Evolutionary conservation across 2,888 invertebrate genomes (phyloP), one percentile per base, ranked within the genome.

Genomic region (Agrotis ipsilon): DNA sequence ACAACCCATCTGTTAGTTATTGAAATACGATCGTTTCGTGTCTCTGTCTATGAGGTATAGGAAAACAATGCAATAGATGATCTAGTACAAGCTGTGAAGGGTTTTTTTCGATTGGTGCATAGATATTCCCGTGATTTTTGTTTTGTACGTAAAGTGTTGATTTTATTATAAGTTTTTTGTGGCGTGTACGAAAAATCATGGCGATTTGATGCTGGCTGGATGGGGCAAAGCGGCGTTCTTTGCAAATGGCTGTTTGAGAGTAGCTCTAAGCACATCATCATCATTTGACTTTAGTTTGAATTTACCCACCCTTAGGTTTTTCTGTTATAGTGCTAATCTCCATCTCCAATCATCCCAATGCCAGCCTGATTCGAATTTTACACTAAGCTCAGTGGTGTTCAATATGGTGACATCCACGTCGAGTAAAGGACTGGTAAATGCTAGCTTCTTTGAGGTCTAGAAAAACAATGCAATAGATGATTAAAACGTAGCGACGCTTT

Each of bases 1-100:
- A 92, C 92, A 91, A 89, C 88, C 87, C 87, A 87, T 89, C 87
- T 87, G 87, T 90, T 87, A 81, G 82, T 81, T 81, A 80, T 82
- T 86, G 87, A 88, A 87, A 83, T 88, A 89, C 86, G 86, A 85
- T 71, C 65, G 74, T 78, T 67, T 80, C 85, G 85, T 84, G 85
- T 85, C 78, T 79, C 78, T 81, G 83, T 83, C 83, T 73, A 61
- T 71, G 70, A 51, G 62, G 73, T 78, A 75, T 54, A 61, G 58
- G 68, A 55, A 72, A 83, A 75, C 63, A 52, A 69, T 82, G 65
- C 59, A 43, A 32, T 73, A 57, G 59, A 51, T 85, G 63, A 75
- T 66, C 14, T 55, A 74, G 39, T 49, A 48, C 21, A 0, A 1
- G 0, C 13, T 6, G 46, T 59, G 68, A 63, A 60, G 58, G 45